phyloP scores from a whole-genome alignment of 2,888 invertebrate species.

The Mamestra brassicae region DNA sequence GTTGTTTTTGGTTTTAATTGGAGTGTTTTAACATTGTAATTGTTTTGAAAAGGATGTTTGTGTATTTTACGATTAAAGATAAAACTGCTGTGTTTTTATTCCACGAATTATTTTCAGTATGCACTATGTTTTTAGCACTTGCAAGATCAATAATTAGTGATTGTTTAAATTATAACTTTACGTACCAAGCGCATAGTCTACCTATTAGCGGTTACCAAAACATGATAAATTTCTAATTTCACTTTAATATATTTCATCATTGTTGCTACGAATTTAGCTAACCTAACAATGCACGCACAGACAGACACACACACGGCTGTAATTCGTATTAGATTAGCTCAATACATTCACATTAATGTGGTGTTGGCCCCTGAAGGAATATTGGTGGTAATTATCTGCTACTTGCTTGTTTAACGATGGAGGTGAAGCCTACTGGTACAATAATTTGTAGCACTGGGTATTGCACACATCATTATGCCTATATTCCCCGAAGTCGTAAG shows the following conservation, averaged over 20 bases:
- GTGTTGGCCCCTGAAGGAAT: constrained; percentile 28
- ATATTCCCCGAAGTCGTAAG: not conserved
- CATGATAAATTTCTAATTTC: not conserved
- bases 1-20: constrained; percentile 9
- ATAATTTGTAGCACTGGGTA: not conserved
- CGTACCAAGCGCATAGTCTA: not conserved
- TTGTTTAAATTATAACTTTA: not conserved
- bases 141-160: not conserved
- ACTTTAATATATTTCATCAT: not conserved
- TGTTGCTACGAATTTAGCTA: not conserved
- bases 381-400: constrained; percentile 29
- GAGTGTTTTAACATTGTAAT: not conserved
- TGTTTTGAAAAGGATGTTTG: not conserved
- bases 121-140: not conserved
- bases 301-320: not conserved
- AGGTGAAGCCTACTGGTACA: not conserved
- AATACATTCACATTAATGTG: constrained; percentile 8
- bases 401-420: constrained; percentile 12
- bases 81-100: no score
- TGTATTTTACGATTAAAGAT: not conserved
- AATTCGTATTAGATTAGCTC: constrained; percentile 7
- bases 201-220: not conserved
- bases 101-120: not conserved
- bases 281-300: not conserved
- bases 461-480: not conserved